These are phyloP conservation scores for Platygyra sinensis DNA, from an alignment of 64 coral and sea anemone genomes.

Conservation along the genomic window DNA sequence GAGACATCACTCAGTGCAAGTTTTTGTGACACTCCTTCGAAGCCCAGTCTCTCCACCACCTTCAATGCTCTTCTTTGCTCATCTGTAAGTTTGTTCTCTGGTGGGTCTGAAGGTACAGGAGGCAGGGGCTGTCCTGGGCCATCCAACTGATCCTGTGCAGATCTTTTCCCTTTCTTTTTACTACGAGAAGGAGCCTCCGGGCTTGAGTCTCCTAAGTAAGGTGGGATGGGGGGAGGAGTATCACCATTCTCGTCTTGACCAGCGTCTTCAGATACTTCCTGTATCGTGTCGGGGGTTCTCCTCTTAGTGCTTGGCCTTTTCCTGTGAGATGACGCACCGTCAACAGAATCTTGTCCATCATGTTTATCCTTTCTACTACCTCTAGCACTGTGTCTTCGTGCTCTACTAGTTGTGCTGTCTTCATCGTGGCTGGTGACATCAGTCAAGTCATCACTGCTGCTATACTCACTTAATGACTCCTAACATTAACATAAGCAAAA, in stretches of 20 bases:
- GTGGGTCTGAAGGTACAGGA: constrained; percentile 6
- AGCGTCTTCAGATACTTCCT: constrained; percentile 31
- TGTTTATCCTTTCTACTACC: constrained; percentile 26
- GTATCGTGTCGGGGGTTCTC: constrained; percentile 11
- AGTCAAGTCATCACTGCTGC: constrained; percentile 85
- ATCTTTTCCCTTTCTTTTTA: not conserved
- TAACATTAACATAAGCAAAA: not conserved
- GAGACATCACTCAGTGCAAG: constrained; percentile 79
- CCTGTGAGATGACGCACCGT: not conserved
- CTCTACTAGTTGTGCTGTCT: constrained; percentile 67
- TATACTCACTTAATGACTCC: constrained; percentile 64
- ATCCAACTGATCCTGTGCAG: constrained; percentile 28
- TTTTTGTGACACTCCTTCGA: constrained; percentile 87
- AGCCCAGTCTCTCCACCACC: constrained; percentile 70
- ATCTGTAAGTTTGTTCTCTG: constrained; percentile 35
- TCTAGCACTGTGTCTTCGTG: constrained; percentile 46
- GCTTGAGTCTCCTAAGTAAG: constrained; percentile 20
- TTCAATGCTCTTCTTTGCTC: constrained; percentile 68
- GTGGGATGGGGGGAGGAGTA: constrained; percentile 29
- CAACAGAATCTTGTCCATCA: not conserved
- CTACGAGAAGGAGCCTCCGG: not conserved
- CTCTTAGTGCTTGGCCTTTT: constrained; percentile 45
- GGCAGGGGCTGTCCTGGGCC: constrained; percentile 17
- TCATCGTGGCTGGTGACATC: constrained; percentile 95
- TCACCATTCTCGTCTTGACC: constrained; percentile 6